Base-by-base conservation (phyloP, 1,140 invertebrate species). In the Danaus plexippus region DNA sequence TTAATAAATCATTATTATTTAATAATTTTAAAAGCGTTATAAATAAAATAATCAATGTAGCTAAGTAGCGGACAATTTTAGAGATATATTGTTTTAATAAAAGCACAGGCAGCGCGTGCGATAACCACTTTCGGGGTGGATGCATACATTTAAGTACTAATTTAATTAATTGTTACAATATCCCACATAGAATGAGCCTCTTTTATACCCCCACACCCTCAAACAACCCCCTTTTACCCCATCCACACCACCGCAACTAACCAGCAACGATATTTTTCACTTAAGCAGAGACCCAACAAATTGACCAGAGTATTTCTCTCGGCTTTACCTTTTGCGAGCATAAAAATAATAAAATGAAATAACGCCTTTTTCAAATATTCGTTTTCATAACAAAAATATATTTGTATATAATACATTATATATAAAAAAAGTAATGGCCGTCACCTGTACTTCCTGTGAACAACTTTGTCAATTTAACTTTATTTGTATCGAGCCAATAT, bases 391-490 rank as follows among this genome's bases (percentile, higher is more conserved):
- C 71, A 69, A 71, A 69, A 70, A 64, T 67, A 62, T 65, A 61
- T 56, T 57, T 68, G 69, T 51, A 73, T 69, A 43, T 43, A 52
- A 43, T 54, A n/a, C n/a, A n/a, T n/a, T n/a, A 66, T 73, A 67
- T 72, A 69, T 58, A 67, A 75, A 63, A 75, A 69, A 71, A 63
- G 61, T 75, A 76, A 78, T 76, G 59, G 68, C 71, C 75, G 70
- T 75, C 75, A 78, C 75, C 75, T 75, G 75, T 77, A 73, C 61
- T 61, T 57, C 59, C 62, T 58, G 54, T 57, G 56, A 59, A 61
- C 57, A 86, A 84, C 83, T 86, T 86, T 86, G 66, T 75, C 79
- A 86, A 86, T 86, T 86, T 86, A 86, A 86, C 79, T 86, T 85
- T 82, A 82, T 84, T 81, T 85, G 73, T 80, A 77, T 81, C 75